Evolutionary conservation across 2,888 invertebrate species (phyloP), one percentile per base, ranked within the genome.

Genomic region (Drosophila limbata): DNA sequence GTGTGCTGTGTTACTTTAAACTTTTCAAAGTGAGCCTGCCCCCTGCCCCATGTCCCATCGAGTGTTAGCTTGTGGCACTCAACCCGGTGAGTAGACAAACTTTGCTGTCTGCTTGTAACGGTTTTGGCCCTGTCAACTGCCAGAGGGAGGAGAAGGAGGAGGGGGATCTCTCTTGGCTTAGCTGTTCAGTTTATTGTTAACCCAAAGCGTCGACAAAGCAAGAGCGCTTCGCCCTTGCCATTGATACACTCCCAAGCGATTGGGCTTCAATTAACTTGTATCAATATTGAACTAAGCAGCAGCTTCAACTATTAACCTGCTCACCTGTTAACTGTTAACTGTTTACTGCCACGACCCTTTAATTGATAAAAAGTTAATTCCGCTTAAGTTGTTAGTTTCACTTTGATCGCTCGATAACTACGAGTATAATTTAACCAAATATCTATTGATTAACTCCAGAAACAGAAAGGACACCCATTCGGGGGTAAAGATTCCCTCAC

Each of bases 261-360:
- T 77, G 84, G 79, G 78, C 78, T 80, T 87, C 84, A 90, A 89
- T 89, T 89, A 90, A 89, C 80, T 79, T 82, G 78, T 75, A 77
- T 90, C 90, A 89, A 89, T 90, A 89, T 90, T 89, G 80, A 79
- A 64, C 70, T 68, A 79, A 77, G 65, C 79, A 73, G 66, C 67
- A 77, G 60, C 55, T 35, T 9, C n/a, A 33, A n/a, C 50, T 37
- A 9, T 15, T 28, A 35, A 57, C 64, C 42, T 25, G 51, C 17
- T 10, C 21, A 55, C 47, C 50, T 51, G 48, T 28, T 15, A 42
- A 13, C 52, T 56, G 21, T 21, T 44, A 33, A n/a, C 45, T 44
- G 19, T 9, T 33, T n/a, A n/a, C n/a, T n/a, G n/a, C n/a, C n/a
- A 11, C 17, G 53, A 3, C 10, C 9, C 35, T 37, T 57, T 57